Evolutionary conservation across 2,888 invertebrate species (phyloP).

Genomic region (Agriotes lineatus): DNA sequence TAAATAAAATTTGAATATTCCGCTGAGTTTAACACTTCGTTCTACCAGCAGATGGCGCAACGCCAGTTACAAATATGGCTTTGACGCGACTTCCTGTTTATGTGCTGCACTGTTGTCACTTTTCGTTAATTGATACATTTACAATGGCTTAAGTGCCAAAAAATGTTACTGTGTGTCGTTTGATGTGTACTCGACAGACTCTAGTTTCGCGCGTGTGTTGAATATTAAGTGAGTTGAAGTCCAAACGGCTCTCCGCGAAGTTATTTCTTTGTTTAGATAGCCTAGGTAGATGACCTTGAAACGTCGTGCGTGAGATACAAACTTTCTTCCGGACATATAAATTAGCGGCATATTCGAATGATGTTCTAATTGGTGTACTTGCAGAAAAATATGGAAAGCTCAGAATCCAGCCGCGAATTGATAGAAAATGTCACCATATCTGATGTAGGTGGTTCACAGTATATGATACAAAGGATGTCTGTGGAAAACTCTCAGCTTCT

Average conservation of each 20-base stretch:
- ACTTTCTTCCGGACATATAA: constrained; percentile 49
- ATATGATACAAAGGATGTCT: constrained; percentile 62
- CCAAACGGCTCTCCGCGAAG: background rate
- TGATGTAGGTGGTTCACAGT: constrained; percentile 60
- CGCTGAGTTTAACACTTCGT: too few relatives aligned
- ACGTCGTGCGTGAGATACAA: constrained; percentile 61
- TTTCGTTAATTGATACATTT: constrained; percentile 57
- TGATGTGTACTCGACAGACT: background rate
- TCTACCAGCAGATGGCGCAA: constrained; percentile 12
- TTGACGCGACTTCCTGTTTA: constrained; percentile 36
- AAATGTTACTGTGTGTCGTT: constrained; percentile 34
- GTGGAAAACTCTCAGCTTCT: constrained; percentile 63
- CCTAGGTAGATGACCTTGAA: constrained; percentile 59
- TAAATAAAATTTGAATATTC: background rate
- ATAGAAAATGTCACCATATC: constrained; percentile 59
- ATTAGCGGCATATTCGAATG: constrained; percentile 56
- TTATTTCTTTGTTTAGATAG: constrained; percentile 28
- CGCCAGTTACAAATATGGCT: constrained; percentile 10
- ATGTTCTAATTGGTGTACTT: background rate
- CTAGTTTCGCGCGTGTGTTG: background rate
- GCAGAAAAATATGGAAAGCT: constrained; percentile 54
- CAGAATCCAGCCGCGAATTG: constrained; percentile 52
- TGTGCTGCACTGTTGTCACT: constrained; percentile 66
- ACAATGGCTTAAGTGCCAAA: constrained; percentile 31
- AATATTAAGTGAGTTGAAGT: constrained; percentile 14